Evolutionary conservation across 2,888 invertebrate genomes (phyloP).

Genomic region (Lithodes maja): DNA sequence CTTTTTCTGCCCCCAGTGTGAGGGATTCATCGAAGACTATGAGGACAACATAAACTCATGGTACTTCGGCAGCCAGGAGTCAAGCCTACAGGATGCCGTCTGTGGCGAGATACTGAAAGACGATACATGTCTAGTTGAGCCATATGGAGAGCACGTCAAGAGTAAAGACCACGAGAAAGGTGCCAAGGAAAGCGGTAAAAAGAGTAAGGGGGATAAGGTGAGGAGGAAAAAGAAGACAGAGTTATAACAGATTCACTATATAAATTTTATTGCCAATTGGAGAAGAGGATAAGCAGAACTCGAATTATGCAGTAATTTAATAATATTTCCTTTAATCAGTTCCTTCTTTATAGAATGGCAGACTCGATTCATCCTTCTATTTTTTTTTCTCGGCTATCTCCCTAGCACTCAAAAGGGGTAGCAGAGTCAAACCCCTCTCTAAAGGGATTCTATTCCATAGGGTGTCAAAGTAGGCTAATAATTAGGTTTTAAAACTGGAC

Average conservation of each 20-base stretch:
- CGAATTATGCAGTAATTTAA: too few relatives aligned
- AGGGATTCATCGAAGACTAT: conserved; percentile 88
- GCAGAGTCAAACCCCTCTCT: too few relatives aligned
- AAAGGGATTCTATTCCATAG: too few relatives aligned
- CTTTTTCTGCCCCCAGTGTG: conserved; percentile 79
- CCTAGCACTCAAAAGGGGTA: too few relatives aligned
- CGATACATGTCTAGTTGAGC: conserved; percentile 56
- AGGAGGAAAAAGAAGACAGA: not conserved
- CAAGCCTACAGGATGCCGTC: conserved; percentile 77
- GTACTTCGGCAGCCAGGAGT: conserved; percentile 90
- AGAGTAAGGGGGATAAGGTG: not conserved
- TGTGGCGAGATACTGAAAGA: conserved; percentile 48
- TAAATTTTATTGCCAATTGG: too few relatives aligned
- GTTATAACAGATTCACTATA: not conserved
- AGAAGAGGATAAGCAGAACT: too few relatives aligned
- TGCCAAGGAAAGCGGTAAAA: not conserved
- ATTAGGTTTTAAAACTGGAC: too few relatives aligned
- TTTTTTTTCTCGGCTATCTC: too few relatives aligned
- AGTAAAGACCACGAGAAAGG: not conserved
- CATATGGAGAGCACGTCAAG: conserved; percentile 59
- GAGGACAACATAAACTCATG: conserved; percentile 92
- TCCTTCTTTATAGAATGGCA: too few relatives aligned
- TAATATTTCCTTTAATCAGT: too few relatives aligned
- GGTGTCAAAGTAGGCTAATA: too few relatives aligned
- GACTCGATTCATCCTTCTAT: too few relatives aligned